These are phyloP conservation scores for Erythrocebus patas DNA, from an alignment of 2,113 vertebrate genomes.

Conservation along the genomic window DNA sequence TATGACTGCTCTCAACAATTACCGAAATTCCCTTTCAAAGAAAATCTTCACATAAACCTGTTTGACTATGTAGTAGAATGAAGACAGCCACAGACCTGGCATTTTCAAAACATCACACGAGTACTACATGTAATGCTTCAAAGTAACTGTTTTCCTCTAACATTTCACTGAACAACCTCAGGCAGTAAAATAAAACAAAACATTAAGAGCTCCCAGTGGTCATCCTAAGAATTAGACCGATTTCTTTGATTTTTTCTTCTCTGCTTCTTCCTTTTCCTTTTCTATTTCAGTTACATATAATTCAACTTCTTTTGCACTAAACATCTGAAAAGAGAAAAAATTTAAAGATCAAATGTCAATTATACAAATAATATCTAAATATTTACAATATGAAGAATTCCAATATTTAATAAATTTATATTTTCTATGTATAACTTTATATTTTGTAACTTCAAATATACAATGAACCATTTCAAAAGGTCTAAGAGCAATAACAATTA, in stretches of 20 bases:
- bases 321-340: slow-evolving; percentile 78
- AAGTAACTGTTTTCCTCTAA: slow-evolving; percentile 11
- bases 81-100: not conserved
- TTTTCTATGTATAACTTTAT: slow-evolving; percentile 18
- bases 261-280: slow-evolving; percentile 87
- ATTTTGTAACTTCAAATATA: not conserved
- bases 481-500: slow-evolving; percentile 2
- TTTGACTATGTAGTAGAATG: not conserved
- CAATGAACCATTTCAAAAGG: slow-evolving; percentile 1
- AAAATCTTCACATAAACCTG: not conserved
- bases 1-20: slow-evolving; percentile 17
- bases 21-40: not conserved
- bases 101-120: slow-evolving; percentile 12
- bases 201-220: not conserved
- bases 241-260: slow-evolving; percentile 89
- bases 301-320: slow-evolving; percentile 88
- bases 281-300: slow-evolving; percentile 85
- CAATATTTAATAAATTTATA: not conserved
- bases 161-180: slow-evolving; percentile 39
- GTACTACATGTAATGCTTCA: not conserved
- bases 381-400: not conserved
- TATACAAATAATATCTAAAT: not conserved
- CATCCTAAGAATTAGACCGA: not conserved
- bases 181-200: not conserved
- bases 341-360: slow-evolving; percentile 6